phyloP scores from a whole-genome alignment of 2,113 vertebrate genomes.

The Semnornis frantzii region DNA sequence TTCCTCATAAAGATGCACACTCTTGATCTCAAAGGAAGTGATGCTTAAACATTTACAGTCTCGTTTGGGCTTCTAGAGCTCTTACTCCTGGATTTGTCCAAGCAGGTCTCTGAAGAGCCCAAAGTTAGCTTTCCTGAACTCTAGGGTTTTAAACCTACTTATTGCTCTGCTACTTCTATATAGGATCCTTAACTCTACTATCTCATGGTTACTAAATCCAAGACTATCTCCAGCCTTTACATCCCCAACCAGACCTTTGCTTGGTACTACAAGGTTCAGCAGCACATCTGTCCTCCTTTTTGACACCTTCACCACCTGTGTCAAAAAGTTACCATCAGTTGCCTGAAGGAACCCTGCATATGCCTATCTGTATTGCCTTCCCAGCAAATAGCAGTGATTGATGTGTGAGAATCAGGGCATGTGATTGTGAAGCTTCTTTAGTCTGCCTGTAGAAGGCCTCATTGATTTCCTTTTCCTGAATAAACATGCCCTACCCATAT shows the following conservation, averaged over 20 bases:
- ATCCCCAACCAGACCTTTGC: background rate
- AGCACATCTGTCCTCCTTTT: too few relatives aligned
- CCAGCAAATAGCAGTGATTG: too few relatives aligned
- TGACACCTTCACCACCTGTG: too few relatives aligned
- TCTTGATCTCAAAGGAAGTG: background rate
- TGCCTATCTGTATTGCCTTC: too few relatives aligned
- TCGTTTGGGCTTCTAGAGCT: background rate
- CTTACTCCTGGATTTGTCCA: background rate
- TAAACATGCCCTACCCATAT: too few relatives aligned
- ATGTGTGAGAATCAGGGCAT: too few relatives aligned
- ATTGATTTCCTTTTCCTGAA: too few relatives aligned
- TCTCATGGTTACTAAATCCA: background rate
- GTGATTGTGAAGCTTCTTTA: too few relatives aligned
- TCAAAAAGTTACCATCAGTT: too few relatives aligned
- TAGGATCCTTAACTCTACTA: background rate
- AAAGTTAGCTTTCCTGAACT: background rate
- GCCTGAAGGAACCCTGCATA: too few relatives aligned
- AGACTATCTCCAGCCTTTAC: background rate
- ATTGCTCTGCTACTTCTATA: background rate
- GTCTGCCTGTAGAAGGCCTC: too few relatives aligned
- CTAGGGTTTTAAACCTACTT: background rate
- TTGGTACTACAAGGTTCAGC: too few relatives aligned
- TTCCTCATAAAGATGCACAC: background rate
- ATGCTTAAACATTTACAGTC: background rate
- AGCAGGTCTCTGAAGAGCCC: background rate